A percentile compares a stretch with the other conserved stretches of the same genome.
Evolutionary conservation across 1,140 invertebrate species (phyloP).

Genomic region (Holotrichia oblita): DNA sequence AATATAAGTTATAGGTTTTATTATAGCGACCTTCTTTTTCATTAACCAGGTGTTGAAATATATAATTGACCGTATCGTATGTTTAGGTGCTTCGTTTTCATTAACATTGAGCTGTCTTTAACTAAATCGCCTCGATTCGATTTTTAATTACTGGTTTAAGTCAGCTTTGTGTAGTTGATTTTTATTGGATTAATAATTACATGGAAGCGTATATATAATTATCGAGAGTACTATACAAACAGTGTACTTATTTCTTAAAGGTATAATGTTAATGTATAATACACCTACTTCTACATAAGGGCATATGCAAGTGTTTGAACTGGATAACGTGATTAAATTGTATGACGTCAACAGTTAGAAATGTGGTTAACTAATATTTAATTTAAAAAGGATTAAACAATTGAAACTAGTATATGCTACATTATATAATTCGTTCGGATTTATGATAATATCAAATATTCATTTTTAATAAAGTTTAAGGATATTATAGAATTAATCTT

Average conservation of each 20-base stretch:
- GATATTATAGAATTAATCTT: too few relatives aligned
- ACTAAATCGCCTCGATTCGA: slow-evolving; percentile 9
- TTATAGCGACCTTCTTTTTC: slow-evolving; percentile 37
- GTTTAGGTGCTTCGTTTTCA: slow-evolving; percentile 33
- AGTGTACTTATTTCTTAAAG: not conserved
- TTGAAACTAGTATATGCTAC: too few relatives aligned
- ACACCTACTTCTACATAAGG: too few relatives aligned
- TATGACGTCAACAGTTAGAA: not conserved
- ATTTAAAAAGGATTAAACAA: too few relatives aligned
- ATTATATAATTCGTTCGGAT: too few relatives aligned
- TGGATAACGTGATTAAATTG: too few relatives aligned
- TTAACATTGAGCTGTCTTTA: slow-evolving; percentile 26
- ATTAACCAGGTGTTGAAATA: slow-evolving; percentile 39
- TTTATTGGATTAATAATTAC: slow-evolving; percentile 20
- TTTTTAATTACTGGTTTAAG: slow-evolving; percentile 20
- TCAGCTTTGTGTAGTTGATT: not conserved
- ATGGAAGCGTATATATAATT: slow-evolving; percentile 10
- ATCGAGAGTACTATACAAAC: not conserved
- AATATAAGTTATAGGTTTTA: slow-evolving; percentile 42
- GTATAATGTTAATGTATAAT: not conserved
- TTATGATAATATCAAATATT: too few relatives aligned
- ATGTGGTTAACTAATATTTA: not conserved
- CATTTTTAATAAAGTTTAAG: too few relatives aligned
- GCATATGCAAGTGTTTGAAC: too few relatives aligned
- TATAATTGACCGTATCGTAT: slow-evolving; percentile 36